Evolutionary conservation across 1,140 invertebrate genomes (phyloP).

Genomic region (Augochlora pura): DNA sequence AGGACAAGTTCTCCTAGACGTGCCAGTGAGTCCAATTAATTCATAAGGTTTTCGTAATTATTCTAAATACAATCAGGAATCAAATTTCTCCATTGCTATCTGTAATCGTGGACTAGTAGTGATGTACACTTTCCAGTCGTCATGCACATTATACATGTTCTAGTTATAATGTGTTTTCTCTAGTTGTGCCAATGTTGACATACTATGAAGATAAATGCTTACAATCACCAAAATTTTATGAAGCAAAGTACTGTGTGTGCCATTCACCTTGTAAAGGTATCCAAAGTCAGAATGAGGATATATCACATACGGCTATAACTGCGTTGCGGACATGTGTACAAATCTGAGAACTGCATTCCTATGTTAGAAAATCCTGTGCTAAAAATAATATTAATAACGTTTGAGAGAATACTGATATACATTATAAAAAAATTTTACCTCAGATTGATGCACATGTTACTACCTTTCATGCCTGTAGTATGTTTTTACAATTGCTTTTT

Average conservation of each 20-base stretch:
- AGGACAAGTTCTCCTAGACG: constrained; percentile 82
- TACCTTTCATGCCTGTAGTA: constrained; percentile 54
- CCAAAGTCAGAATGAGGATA: constrained; percentile 55
- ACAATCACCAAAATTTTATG: constrained; percentile 73
- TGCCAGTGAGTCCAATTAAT: constrained; percentile 80
- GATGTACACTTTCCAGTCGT: constrained; percentile 59
- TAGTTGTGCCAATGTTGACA: constrained; percentile 73
- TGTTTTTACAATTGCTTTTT: constrained; percentile 58
- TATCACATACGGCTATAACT: constrained; percentile 43
- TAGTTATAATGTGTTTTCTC: constrained; percentile 71
- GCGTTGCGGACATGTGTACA: constrained; percentile 45
- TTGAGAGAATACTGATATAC: neutral
- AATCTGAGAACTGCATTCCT: constrained; percentile 34
- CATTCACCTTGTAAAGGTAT: constrained; percentile 73
- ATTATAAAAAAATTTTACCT: neutral
- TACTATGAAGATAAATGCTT: constrained; percentile 75
- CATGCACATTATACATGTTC: constrained; percentile 39
- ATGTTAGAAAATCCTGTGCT: neutral
- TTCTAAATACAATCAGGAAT: constrained; percentile 14
- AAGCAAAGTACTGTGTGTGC: constrained; percentile 73
- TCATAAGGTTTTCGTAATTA: constrained; percentile 17
- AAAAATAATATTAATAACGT: neutral
- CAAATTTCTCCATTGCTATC: constrained; percentile 31
- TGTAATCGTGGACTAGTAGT: constrained; percentile 56
- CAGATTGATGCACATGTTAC: constrained; percentile 53